These are phyloP conservation scores for Drosophila bunnanda DNA, from an alignment of 2,888 invertebrate genomes.

Conservation along the genomic window DNA sequence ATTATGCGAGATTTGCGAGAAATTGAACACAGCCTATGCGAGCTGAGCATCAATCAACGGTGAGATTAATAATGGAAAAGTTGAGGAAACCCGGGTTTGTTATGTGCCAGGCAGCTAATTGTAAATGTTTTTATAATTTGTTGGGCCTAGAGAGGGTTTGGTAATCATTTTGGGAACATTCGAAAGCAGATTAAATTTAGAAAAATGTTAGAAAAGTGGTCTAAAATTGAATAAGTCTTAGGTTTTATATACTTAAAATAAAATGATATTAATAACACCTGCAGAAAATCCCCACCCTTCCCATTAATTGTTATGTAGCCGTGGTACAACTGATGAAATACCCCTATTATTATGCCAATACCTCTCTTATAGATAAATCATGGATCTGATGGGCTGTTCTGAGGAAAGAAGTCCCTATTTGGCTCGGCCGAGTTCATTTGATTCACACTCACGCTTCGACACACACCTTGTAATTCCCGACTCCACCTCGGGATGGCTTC, in stretches of 20 bases:
- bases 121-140: conserved; percentile 6
- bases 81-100: neutral
- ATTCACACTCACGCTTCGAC: conserved; percentile 39
- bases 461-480: conserved; percentile 17
- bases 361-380: conserved; percentile 23
- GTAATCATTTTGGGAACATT: neutral
- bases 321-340: neutral
- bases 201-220: neutral
- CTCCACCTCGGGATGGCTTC: conserved; percentile 10
- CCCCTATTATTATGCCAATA: conserved; percentile 21
- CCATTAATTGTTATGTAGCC: neutral
- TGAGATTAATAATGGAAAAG: conserved; percentile 30
- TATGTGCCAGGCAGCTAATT: conserved; percentile 5
- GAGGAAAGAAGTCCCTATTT: conserved; percentile 22
- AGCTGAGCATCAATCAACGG: conserved; percentile 32
- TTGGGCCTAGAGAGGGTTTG: neutral
- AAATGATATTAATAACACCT: neutral
- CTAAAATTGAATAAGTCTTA: too few species aligned
- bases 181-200: neutral
- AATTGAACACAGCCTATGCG: conserved; percentile 34
- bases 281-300: neutral
- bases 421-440: conserved; percentile 31
- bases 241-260: neutral
- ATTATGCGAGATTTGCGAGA: conserved; percentile 69
- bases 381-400: neutral